Evolutionary conservation across 1,140 invertebrate species (phyloP).

Genomic region (Sycobia sp.): DNA sequence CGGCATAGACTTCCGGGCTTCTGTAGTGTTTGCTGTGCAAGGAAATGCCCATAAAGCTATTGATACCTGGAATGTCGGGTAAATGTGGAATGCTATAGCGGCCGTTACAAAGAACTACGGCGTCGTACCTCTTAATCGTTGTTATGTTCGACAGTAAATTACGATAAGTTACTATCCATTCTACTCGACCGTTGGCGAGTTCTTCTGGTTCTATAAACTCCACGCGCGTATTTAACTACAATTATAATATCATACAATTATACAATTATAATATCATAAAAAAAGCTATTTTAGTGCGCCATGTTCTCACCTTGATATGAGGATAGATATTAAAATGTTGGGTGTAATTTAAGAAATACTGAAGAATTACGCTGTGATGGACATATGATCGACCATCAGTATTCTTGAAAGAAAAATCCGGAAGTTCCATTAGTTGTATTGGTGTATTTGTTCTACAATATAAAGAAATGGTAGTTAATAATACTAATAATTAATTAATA

Average conservation of each 20-base stretch:
- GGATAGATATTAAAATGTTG: constrained; percentile 64
- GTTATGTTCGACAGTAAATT: constrained; percentile 53
- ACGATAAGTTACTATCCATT: constrained; percentile 51
- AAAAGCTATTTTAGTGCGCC: too few relatives aligned
- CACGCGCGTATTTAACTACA: constrained; percentile 71
- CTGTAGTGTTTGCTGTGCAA: constrained; percentile 89
- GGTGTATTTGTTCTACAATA: constrained; percentile 82
- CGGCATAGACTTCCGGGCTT: constrained; percentile 70
- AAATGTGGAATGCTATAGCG: constrained; percentile 71
- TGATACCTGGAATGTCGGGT: constrained; percentile 68
- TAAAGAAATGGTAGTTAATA: too few relatives aligned
- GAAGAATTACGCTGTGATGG: constrained; percentile 64
- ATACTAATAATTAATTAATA: too few relatives aligned
- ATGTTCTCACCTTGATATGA: constrained; percentile 66
- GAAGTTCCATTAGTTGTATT: constrained; percentile 89
- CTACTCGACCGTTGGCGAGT: constrained; percentile 51
- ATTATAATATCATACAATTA: too few relatives aligned
- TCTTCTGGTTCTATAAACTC: constrained; percentile 63
- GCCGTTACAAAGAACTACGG: constrained; percentile 70
- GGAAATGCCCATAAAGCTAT: constrained; percentile 70
- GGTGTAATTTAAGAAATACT: constrained; percentile 69
- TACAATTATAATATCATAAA: too few relatives aligned
- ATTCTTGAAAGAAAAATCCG: constrained; percentile 74
- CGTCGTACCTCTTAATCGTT: constrained; percentile 60
- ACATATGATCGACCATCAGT: constrained; percentile 63